Evolutionary conservation across 2,113 vertebrate genomes (phyloP).

Genomic region (Rhabdornis inornatus): DNA sequence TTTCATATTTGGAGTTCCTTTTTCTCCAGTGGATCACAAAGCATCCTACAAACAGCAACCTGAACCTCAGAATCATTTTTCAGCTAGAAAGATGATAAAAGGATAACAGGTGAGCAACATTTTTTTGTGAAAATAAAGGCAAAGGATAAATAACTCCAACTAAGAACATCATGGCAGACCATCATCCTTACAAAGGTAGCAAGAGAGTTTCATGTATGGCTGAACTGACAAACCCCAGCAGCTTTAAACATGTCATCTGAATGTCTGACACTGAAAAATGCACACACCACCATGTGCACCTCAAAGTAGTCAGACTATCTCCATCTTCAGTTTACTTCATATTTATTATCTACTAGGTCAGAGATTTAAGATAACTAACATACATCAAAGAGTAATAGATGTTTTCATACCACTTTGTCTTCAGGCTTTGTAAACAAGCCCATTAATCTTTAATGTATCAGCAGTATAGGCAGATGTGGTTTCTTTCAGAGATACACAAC

Average conservation of each 20-base stretch:
- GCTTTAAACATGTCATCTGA: background rate
- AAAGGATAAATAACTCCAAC: background rate
- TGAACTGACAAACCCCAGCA: background rate
- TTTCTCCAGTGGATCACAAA: background rate
- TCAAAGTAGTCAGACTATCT: background rate
- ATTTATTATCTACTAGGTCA: background rate
- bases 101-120: background rate
- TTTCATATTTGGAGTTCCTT: background rate
- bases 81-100: background rate
- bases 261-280: background rate
- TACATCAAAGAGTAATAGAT: background rate
- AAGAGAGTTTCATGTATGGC: background rate
- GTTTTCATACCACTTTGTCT: background rate
- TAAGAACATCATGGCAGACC: background rate
- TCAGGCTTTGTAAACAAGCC: background rate
- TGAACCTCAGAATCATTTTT: background rate
- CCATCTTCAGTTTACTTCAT: background rate
- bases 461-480: background rate
- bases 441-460: background rate
- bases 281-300: background rate
- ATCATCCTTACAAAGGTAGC: background rate
- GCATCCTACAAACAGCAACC: background rate
- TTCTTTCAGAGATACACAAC: background rate
- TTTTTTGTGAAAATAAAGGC: background rate
- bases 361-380: background rate